A percentile compares a stretch with the other conserved stretches of the same genome.
Conservation (phyloP, 1,140 invertebrate species). For the Eupeodes corollae region DNA sequence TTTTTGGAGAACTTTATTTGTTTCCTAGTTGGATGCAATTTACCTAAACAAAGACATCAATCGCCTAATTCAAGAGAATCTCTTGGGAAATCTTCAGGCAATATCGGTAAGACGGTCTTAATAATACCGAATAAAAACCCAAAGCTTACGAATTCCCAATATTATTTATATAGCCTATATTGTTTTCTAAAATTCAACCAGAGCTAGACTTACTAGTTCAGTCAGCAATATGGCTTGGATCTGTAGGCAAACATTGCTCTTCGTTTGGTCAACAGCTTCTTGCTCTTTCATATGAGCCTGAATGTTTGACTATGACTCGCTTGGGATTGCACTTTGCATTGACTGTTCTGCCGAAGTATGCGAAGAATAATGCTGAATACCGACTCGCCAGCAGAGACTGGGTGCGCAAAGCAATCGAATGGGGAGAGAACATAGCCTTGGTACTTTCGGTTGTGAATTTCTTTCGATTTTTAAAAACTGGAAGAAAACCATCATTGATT, state of each 20-base stretch:
- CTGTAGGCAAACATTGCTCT: conserved; percentile 40
- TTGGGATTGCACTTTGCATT: conserved; percentile 44
- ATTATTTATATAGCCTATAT: conserved; percentile 36
- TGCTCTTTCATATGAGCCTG: conserved; percentile 44
- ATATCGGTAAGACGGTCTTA: conserved; percentile 37
- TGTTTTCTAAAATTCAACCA: conserved; percentile 42
- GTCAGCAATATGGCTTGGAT: conserved; percentile 46
- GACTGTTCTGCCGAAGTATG: conserved; percentile 41
- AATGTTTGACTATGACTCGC: conserved; percentile 39
- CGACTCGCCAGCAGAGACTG: conserved; percentile 38
- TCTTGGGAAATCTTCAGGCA: conserved; percentile 42
- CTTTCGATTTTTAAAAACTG: conserved; percentile 48
- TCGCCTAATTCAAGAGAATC: conserved; percentile 42
- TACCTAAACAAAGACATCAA: conserved; percentile 45
- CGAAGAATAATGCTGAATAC: conserved; percentile 42
- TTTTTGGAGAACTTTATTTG: not conserved
- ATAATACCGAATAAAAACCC: not conserved
- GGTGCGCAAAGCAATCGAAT: conserved; percentile 40
- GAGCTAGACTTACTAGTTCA: conserved; percentile 46
- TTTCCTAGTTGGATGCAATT: conserved; percentile 43
- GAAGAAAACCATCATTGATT: conserved; percentile 46
- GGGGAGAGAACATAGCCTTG: conserved; percentile 42
- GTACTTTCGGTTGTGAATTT: conserved; percentile 49
- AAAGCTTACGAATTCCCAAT: not conserved
- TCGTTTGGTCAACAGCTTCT: conserved; percentile 53